phyloP scores from a whole-genome alignment of 2,113 vertebrate species.

The Lophotis ruficrista region DNA sequence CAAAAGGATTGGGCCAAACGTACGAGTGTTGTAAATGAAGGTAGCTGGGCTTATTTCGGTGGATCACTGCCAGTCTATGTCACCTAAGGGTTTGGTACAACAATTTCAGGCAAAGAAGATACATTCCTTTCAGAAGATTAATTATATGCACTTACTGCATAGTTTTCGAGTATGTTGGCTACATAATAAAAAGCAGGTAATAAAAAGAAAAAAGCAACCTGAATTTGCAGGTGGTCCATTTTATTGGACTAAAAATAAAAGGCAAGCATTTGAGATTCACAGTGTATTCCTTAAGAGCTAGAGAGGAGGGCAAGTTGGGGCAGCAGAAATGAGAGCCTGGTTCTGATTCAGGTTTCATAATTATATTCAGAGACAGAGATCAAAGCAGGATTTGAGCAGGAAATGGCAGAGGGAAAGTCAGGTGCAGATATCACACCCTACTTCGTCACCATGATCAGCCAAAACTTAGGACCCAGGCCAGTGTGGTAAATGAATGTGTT shows the following conservation, averaged over 20 bases:
- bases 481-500: not conserved
- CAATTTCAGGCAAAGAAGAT: constrained; percentile 13
- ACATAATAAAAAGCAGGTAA: constrained; percentile 31
- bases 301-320: constrained; percentile 28
- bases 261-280: constrained; percentile 20
- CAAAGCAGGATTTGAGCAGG: constrained; percentile 34
- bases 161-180: constrained; percentile 29
- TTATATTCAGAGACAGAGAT: constrained; percentile 49
- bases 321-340: constrained; percentile 22
- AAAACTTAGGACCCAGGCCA: constrained; percentile 1
- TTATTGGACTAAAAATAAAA: constrained; percentile 54
- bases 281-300: constrained; percentile 21
- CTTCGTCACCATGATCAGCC: not conserved
- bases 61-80: not conserved
- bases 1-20: not conserved
- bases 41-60: not conserved
- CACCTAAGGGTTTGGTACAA: constrained; percentile 5
- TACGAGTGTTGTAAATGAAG: not conserved
- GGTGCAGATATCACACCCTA: constrained; percentile 28
- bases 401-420: constrained; percentile 46
- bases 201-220: constrained; percentile 42
- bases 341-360: constrained; percentile 56
- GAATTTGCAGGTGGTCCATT: constrained; percentile 60
- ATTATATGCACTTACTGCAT: constrained; percentile 22
- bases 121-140: constrained; percentile 35